Conservation (phyloP, 2,888 invertebrate species). For the Eupeodes latifasciatus region DNA sequence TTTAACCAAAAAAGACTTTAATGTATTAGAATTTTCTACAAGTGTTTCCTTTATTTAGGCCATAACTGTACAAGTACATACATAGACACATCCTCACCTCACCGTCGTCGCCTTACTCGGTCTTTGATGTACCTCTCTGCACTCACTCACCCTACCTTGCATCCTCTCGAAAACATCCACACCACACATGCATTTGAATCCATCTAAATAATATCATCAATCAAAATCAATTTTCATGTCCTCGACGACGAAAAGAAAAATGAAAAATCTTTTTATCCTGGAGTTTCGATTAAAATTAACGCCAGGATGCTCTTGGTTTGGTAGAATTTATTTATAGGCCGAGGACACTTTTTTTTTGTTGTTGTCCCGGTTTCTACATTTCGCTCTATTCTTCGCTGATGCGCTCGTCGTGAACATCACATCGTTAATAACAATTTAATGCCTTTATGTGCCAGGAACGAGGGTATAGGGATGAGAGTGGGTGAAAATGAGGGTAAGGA, state of each 20-base stretch:
- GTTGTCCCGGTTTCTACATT: background rate
- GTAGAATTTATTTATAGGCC: slow-evolving; percentile 41
- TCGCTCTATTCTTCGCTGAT: background rate
- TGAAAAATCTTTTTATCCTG: slow-evolving; percentile 24
- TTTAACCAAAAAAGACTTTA: too few relatives aligned
- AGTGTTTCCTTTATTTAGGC: too few relatives aligned
- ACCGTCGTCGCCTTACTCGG: too few relatives aligned
- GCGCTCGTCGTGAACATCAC: slow-evolving; percentile 25
- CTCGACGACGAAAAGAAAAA: slow-evolving; percentile 39
- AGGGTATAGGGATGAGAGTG: slow-evolving; percentile 1
- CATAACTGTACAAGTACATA: too few relatives aligned
- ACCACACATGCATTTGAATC: slow-evolving; percentile 20
- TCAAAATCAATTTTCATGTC: slow-evolving; percentile 70
- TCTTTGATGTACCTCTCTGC: slow-evolving; percentile 7
- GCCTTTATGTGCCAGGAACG: slow-evolving; percentile 11
- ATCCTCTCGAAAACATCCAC: background rate
- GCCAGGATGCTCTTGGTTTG: slow-evolving; percentile 25
- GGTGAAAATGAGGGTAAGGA: background rate
- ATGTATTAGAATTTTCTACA: too few relatives aligned
- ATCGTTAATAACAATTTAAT: slow-evolving; percentile 71
- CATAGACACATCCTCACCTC: too few relatives aligned
- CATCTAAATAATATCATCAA: slow-evolving; percentile 64
- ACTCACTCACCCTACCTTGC: background rate
- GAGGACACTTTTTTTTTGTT: slow-evolving; percentile 41
- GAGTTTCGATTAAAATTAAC: slow-evolving; percentile 47